phyloP scores from a whole-genome alignment of 92 coral and sea anemone species.

The Palythoa heliodiscus region DNA sequence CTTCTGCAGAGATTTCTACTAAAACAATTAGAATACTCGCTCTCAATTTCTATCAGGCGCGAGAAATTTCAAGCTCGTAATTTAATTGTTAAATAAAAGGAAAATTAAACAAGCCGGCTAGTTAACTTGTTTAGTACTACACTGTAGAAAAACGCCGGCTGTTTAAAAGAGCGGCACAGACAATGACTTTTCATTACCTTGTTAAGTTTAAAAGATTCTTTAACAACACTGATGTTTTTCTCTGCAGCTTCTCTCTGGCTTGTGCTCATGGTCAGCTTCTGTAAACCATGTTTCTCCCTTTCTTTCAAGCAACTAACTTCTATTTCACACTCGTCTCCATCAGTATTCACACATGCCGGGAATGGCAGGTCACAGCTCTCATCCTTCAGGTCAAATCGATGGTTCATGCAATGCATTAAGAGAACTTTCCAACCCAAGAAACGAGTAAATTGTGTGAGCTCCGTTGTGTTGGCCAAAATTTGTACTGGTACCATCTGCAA shows the following conservation, averaged over 20 bases:
- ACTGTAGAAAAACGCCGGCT: constrained; percentile 40
- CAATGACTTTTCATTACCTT: constrained; percentile 36
- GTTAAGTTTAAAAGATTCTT: constrained; percentile 38
- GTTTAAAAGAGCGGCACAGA: constrained; percentile 32
- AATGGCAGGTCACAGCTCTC: constrained; percentile 37
- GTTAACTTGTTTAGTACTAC: constrained; percentile 27
- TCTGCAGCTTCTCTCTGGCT: constrained; percentile 38
- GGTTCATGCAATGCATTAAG: constrained; percentile 38
- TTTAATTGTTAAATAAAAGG: too few species aligned
- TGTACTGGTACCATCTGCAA: constrained; percentile 41
- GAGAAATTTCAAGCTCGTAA: constrained; percentile 12
- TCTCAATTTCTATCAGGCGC: constrained; percentile 13
- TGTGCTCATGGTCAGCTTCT: constrained; percentile 34
- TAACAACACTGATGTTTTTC: constrained; percentile 39
- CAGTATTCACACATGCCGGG: constrained; percentile 34
- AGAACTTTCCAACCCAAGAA: constrained; percentile 46
- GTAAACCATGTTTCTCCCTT: constrained; percentile 36
- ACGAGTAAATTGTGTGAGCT: constrained; percentile 41
- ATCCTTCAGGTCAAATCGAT: constrained; percentile 32
- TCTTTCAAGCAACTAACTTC: constrained; percentile 39
- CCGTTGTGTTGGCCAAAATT: constrained; percentile 44
- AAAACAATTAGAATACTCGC: not conserved
- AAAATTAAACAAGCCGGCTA: constrained; percentile 32
- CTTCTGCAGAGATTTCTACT: constrained; percentile 7
- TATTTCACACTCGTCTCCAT: constrained; percentile 39